phyloP scores from a whole-genome alignment of 2,113 vertebrate species.

The Nothocercus julius region DNA sequence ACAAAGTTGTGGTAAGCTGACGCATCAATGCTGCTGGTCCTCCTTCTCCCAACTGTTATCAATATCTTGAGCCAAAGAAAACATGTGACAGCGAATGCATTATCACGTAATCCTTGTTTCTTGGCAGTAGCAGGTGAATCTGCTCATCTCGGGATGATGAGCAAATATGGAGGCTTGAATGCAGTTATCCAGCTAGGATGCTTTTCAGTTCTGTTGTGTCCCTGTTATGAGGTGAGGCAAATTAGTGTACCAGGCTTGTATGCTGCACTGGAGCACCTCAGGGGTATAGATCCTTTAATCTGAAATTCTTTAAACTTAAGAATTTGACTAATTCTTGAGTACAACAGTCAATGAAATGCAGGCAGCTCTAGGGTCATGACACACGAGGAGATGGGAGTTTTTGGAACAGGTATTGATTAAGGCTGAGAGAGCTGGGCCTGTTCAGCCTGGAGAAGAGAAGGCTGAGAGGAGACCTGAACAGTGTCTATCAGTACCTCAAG shows the following conservation, averaged over 20 bases:
- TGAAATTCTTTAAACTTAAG: neutral
- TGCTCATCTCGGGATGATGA: neutral
- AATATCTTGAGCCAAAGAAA: neutral
- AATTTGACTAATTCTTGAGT: neutral
- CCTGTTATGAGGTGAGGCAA: neutral
- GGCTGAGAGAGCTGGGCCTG: no score
- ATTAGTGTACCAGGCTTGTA: neutral
- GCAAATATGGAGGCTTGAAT: neutral
- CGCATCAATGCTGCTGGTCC: neutral
- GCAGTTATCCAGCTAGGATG: neutral
- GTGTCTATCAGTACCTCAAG: no score
- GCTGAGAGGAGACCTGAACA: no score
- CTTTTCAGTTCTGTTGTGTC: neutral
- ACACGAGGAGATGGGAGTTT: neutral
- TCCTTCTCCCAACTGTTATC: neutral
- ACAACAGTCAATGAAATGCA: neutral
- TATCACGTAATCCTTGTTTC: neutral
- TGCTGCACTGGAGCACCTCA: neutral
- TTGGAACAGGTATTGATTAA: rapidly evolving
- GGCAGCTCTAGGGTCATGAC: neutral
- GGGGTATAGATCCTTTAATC: neutral
- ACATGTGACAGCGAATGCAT: neutral
- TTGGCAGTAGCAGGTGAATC: neutral
- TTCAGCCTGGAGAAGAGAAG: no score
- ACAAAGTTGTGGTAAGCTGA: slow-evolving; percentile 91